phyloP scores from a whole-genome alignment of 2,888 invertebrate genomes.

The Acleris sparsana region DNA sequence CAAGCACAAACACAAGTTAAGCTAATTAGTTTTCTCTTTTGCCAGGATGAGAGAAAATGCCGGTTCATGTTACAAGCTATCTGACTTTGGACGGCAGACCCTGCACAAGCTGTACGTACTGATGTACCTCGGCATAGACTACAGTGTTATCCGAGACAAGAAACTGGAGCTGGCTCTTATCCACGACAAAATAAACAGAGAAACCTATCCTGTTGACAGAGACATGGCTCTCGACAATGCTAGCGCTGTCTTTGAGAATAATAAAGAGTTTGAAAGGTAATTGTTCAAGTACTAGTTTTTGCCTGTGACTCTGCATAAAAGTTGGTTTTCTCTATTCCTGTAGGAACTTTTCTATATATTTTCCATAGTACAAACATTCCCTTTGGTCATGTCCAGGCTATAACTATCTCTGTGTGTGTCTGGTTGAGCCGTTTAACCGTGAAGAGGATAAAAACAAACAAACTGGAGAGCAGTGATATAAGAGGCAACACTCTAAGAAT shows the following conservation, averaged over 20 bases:
- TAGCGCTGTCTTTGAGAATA: slow-evolving; percentile 64
- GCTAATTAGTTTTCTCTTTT: background rate
- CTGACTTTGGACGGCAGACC: slow-evolving; percentile 54
- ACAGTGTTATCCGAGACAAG: slow-evolving; percentile 64
- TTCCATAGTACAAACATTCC: no score
- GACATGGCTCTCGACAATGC: slow-evolving; percentile 63
- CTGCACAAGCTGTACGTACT: slow-evolving; percentile 67
- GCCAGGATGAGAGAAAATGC: slow-evolving; percentile 59
- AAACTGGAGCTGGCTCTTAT: slow-evolving; percentile 65
- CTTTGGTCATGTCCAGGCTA: no score
- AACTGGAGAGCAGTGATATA: no score
- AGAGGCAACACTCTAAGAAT: no score
- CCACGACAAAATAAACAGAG: slow-evolving; percentile 60
- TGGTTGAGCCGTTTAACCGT: no score
- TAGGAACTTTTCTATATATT: background rate
- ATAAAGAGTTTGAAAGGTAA: slow-evolving; percentile 69
- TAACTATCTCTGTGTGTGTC: no score
- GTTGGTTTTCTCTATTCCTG: background rate
- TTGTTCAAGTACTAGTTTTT: background rate
- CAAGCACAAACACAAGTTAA: background rate
- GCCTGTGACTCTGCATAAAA: background rate
- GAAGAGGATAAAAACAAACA: no score
- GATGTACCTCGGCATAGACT: slow-evolving; percentile 74
- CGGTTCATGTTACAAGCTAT: slow-evolving; percentile 67
- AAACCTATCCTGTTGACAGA: slow-evolving; percentile 67